Percentiles rank a stretch among this genome's conserved stretches.
These are phyloP conservation scores for Zosterops lateralis DNA, from an alignment of 2,113 vertebrate species.

Conservation along the genomic window DNA sequence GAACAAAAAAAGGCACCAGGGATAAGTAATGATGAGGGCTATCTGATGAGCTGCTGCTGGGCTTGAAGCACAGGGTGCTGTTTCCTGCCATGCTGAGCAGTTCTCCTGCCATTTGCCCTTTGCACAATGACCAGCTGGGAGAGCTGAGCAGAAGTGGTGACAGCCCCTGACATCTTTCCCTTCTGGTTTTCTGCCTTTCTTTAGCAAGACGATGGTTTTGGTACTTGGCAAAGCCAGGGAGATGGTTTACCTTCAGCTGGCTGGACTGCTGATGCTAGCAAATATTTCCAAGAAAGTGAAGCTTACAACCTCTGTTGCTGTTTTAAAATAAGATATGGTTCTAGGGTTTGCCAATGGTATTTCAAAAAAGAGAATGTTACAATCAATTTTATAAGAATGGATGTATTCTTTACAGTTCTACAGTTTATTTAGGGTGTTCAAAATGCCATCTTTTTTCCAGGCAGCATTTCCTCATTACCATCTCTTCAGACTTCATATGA, in stretches of 20 bases:
- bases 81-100: accelerated
- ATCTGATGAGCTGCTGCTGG: not conserved
- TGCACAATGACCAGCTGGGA: not conserved
- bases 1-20: not conserved
- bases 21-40: not conserved
- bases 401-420: not conserved
- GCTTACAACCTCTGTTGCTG: not conserved
- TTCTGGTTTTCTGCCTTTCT: not conserved
- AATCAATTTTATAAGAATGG: not conserved
- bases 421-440: not conserved
- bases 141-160: not conserved
- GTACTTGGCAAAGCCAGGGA: not conserved
- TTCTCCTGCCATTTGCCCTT: not conserved
- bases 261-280: not conserved
- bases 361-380: not conserved
- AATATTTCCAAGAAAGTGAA: not conserved
- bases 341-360: not conserved
- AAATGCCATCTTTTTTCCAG: not conserved
- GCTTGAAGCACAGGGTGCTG: not conserved
- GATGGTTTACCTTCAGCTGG: not conserved
- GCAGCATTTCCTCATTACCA: not conserved
- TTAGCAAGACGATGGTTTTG: accelerated
- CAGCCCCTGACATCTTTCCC: not conserved
- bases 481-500: not conserved
- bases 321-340: not conserved